Evolutionary conservation across 2,113 vertebrate species (phyloP).

Genomic region (Euleptes europaea): DNA sequence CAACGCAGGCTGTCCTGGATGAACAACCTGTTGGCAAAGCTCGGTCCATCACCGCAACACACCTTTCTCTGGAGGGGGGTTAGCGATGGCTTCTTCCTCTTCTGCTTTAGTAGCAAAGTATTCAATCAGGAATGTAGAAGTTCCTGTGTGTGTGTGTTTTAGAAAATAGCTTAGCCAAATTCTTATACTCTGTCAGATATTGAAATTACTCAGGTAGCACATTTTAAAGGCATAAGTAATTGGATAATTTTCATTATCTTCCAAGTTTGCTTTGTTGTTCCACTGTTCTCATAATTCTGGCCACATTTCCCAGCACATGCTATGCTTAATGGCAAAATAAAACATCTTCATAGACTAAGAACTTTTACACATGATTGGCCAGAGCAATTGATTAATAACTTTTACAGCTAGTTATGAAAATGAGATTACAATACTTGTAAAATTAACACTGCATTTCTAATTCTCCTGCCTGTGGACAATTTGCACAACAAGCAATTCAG

Average conservation of each 20-base stretch:
- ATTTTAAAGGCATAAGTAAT: conserved; percentile 52
- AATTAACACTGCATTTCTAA: conserved; percentile 61
- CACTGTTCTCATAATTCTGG: conserved; percentile 46
- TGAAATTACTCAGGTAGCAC: conserved; percentile 56
- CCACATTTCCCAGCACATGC: conserved; percentile 41
- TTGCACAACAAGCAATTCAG: conserved; percentile 50
- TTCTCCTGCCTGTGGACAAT: conserved; percentile 40
- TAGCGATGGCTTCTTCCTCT: neutral
- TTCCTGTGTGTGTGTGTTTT: conserved; percentile 13
- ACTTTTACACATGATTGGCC: conserved; percentile 55
- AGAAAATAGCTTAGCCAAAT: conserved; percentile 34
- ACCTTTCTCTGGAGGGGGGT: neutral
- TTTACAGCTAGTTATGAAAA: conserved; percentile 56
- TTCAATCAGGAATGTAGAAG: neutral
- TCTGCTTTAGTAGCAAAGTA: neutral
- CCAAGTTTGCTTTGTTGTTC: conserved; percentile 52
- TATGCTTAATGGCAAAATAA: conserved; percentile 64
- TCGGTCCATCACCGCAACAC: neutral
- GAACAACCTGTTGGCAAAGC: neutral
- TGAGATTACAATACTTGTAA: conserved; percentile 55
- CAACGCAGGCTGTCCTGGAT: neutral
- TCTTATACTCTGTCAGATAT: conserved; percentile 36
- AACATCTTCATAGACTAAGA: conserved; percentile 61
- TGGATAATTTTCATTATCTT: conserved; percentile 49
- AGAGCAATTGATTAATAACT: conserved; percentile 61